phyloP scores from a whole-genome alignment of 37 sponge, comb jelly and placozoan genomes.

The Cliona cf. orientalis region DNA sequence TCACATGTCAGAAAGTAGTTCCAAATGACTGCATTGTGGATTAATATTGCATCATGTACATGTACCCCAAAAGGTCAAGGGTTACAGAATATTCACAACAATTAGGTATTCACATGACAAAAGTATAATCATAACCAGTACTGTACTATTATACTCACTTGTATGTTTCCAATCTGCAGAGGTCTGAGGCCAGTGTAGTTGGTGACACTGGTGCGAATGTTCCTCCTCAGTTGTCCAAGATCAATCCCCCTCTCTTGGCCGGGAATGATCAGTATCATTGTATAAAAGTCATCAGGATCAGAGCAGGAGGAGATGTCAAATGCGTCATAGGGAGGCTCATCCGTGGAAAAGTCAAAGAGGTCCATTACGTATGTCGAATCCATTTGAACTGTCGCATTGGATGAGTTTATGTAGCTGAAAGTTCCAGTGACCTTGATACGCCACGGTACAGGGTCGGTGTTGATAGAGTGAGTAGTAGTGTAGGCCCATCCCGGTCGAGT shows the following conservation, averaged over 20 bases:
- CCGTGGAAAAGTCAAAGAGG: conserved; percentile 16
- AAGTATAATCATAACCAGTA: too few species aligned
- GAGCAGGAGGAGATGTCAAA: conserved; percentile 53
- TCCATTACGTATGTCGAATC: not conserved
- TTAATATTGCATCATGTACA: too few species aligned
- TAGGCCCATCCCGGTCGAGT: conserved; percentile 27
- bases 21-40: too few species aligned
- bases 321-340: conserved; percentile 51
- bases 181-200: conserved; percentile 32
- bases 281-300: not conserved
- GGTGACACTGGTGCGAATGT: conserved; percentile 26
- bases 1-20: too few species aligned
- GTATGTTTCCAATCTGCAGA: conserved; percentile 54
- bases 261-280: conserved; percentile 14
- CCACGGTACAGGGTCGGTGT: conserved; percentile 2
- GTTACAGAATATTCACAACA: too few species aligned
- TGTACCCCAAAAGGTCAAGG: too few species aligned
- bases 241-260: not conserved
- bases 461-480: not conserved
- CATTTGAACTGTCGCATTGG: not conserved
- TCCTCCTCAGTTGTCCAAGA: conserved; percentile 7
- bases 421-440: conserved; percentile 21
- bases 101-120: conserved; percentile 49
- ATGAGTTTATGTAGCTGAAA: conserved; percentile 10
- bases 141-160: conserved; percentile 56